Percentiles rank a stretch among this genome's conserved stretches.
phyloP scores from a whole-genome alignment of 2,113 vertebrate species.

The Nothobranchius kuhntae region DNA sequence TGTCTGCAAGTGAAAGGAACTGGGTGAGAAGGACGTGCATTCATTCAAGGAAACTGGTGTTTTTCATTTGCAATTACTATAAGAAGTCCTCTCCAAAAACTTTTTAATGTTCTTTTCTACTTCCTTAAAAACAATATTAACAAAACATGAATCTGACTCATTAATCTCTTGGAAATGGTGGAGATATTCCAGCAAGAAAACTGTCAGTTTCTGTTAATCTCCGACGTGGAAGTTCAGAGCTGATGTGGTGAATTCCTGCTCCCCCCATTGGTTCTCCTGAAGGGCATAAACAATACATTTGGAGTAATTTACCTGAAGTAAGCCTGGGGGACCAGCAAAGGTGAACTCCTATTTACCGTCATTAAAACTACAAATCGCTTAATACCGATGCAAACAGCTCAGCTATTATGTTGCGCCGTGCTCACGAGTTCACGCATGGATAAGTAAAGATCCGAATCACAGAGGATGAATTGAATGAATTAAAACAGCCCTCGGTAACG shows the following conservation, averaged over 20 bases:
- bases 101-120: background rate
- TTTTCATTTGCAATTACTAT: slow-evolving; percentile 43
- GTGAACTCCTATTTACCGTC: slow-evolving; percentile 78
- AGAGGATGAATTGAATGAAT: slow-evolving; percentile 74
- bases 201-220: slow-evolving; percentile 61
- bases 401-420: slow-evolving; percentile 70
- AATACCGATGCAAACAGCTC: slow-evolving; percentile 79
- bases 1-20: slow-evolving; percentile 55
- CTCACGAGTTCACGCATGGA: slow-evolving; percentile 68
- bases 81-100: background rate
- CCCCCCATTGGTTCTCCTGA: slow-evolving; percentile 62
- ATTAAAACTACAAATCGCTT: slow-evolving; percentile 82
- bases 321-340: slow-evolving; percentile 73
- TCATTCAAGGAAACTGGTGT: slow-evolving; percentile 44
- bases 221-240: slow-evolving; percentile 55
- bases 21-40: slow-evolving; percentile 62
- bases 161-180: slow-evolving; percentile 42
- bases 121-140: slow-evolving; percentile 21
- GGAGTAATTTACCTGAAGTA: slow-evolving; percentile 78
- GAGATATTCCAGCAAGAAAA: slow-evolving; percentile 43
- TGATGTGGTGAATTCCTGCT: slow-evolving; percentile 69
- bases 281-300: slow-evolving; percentile 74
- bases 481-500: slow-evolving; percentile 75
- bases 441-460: slow-evolving; percentile 76
- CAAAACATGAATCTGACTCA: slow-evolving; percentile 30